These are phyloP conservation scores for Teinopalpus imperialis DNA, from an alignment of 2,888 invertebrate genomes.

Conservation along the genomic window DNA sequence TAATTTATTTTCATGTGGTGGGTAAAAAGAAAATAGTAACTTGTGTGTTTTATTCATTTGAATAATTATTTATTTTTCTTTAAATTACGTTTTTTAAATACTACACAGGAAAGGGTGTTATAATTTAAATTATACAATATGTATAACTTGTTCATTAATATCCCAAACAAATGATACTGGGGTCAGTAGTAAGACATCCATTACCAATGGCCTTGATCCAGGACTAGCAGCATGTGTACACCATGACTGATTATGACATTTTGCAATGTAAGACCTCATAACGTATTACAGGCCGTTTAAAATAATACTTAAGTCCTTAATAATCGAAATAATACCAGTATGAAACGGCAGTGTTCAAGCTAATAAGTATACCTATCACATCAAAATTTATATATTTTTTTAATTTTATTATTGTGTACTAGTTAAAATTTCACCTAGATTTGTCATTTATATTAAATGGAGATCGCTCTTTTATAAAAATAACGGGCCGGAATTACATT, in stretches of 20 bases:
- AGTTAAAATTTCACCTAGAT: slow-evolving; percentile 19
- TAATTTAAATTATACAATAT: slow-evolving; percentile 8
- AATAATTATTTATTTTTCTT: slow-evolving; percentile 23
- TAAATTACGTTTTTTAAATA: slow-evolving; percentile 18
- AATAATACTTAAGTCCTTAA: background rate
- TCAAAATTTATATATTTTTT: slow-evolving; percentile 15
- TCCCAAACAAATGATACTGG: background rate
- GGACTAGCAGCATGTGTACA: slow-evolving; percentile 6
- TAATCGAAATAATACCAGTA: slow-evolving; percentile 16
- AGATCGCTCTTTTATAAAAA: slow-evolving; percentile 18
- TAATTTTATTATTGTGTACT: slow-evolving; percentile 15
- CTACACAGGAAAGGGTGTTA: slow-evolving; percentile 18
- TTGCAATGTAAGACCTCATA: slow-evolving; percentile 1
- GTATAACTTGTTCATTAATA: slow-evolving; percentile 4
- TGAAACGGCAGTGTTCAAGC: slow-evolving; percentile 23
- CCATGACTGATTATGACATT: slow-evolving; percentile 1
- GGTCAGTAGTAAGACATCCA: background rate
- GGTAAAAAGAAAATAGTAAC: slow-evolving; percentile 5
- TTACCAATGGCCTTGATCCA: slow-evolving; percentile 9
- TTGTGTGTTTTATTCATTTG: slow-evolving; percentile 8
- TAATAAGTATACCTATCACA: slow-evolving; percentile 23
- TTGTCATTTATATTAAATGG: slow-evolving; percentile 17
- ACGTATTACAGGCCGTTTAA: background rate
- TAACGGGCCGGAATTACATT: slow-evolving; percentile 27
- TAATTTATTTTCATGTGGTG: too few relatives aligned